Evolutionary conservation across 2,888 invertebrate species (phyloP).

Genomic region (Ochropleura leucogaster): DNA sequence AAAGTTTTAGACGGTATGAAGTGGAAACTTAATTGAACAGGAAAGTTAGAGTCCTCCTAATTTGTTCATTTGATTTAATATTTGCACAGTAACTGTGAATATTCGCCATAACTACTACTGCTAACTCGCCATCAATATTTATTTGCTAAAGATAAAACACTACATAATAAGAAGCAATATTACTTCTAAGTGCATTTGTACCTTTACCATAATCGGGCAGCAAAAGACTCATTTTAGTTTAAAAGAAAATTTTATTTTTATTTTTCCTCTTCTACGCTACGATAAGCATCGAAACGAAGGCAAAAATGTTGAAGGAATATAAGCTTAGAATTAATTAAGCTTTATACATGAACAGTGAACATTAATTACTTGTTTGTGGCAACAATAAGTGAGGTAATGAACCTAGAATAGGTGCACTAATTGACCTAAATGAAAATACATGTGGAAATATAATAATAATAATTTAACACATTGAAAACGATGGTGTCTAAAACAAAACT

Average conservation of each 20-base stretch:
- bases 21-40: too few relatives aligned
- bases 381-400: constrained; percentile 18
- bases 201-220: neutral
- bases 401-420: constrained; percentile 27
- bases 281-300: constrained; percentile 12
- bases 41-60: neutral
- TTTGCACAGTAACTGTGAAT: neutral
- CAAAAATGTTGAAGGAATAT: constrained; percentile 18
- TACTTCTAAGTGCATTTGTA: constrained; percentile 12
- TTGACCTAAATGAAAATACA: constrained; percentile 12
- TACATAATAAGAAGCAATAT: neutral
- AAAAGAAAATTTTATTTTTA: constrained; percentile 9
- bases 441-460: constrained; percentile 15
- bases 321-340: constrained; percentile 44
- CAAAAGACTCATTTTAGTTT: constrained; percentile 1
- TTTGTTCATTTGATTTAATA: neutral
- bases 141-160: neutral
- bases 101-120: neutral
- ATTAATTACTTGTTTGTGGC: constrained; percentile 38
- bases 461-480: neutral
- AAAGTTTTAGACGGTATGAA: too few relatives aligned
- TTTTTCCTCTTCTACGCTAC: neutral
- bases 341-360: constrained; percentile 33
- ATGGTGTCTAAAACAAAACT: constrained; percentile 3
- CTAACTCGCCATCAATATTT: too few relatives aligned